phyloP scores from a whole-genome alignment of 23 tunicate genomes.

The Oikopleura vanhoeffeni region DNA sequence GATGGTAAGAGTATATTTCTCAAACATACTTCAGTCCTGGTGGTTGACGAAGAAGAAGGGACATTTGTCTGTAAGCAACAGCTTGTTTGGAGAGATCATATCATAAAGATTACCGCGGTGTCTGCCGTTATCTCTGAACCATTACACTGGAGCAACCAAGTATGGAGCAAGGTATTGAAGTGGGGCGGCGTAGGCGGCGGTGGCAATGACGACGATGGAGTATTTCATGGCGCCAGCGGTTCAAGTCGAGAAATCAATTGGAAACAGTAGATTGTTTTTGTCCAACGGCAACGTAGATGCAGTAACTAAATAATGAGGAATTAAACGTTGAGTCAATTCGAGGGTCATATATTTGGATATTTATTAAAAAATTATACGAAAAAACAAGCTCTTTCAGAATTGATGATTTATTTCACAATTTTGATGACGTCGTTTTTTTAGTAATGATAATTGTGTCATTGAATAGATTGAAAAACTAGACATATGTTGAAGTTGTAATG shows the following conservation, averaged over 20 bases:
- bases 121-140: constrained; percentile 94
- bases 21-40: constrained; percentile 34
- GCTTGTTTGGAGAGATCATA: constrained; percentile 99
- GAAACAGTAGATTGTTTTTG: constrained; percentile 97
- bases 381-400: no score
- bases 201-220: constrained; percentile 87
- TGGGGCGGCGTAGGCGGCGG: constrained; percentile 99
- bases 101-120: constrained; percentile 89
- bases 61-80: constrained; percentile 99
- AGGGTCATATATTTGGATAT: no score
- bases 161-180: constrained; percentile 95
- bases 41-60: constrained; percentile 92
- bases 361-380: no score
- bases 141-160: constrained; percentile 92
- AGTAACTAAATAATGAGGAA: constrained; percentile 20
- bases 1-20: not conserved
- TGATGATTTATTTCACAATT: no score
- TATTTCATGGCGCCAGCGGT: constrained; percentile 91
- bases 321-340: not conserved
- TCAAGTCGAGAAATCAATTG: constrained; percentile 81
- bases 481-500: no score
- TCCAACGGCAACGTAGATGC: constrained; percentile 97
- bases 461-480: no score
- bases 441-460: no score
- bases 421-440: no score